Percentiles rank a stretch among this genome's conserved stretches.
Evolutionary conservation across 2,797 vertebrate genomes (phyloP).

Genomic region (Acanthis flammea): DNA sequence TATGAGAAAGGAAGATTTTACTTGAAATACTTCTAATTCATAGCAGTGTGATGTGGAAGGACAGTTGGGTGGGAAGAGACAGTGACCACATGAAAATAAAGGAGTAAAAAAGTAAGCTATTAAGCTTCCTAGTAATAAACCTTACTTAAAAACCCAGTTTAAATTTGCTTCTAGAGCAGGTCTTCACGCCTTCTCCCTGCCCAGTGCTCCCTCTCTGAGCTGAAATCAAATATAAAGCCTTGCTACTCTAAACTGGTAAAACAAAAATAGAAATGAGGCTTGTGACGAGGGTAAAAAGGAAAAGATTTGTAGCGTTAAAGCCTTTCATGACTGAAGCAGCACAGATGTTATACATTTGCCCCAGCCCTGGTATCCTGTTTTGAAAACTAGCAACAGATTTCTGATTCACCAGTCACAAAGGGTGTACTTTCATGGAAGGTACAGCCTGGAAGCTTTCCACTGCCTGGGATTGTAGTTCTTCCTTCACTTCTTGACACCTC

Average conservation of each 20-base stretch:
- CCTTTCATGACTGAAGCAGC: neutral
- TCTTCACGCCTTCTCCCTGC: neutral
- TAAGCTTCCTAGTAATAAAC: neutral
- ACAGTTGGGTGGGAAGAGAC: neutral
- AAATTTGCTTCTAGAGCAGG: neutral
- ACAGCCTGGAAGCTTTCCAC: neutral
- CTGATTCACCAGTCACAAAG: neutral
- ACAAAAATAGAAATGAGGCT: neutral
- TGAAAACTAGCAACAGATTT: neutral
- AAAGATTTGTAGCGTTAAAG: neutral
- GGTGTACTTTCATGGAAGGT: neutral
- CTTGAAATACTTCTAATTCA: neutral
- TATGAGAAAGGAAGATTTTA: neutral
- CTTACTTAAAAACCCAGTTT: neutral
- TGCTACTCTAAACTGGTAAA: neutral
- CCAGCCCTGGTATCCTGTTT: conserved; percentile 14
- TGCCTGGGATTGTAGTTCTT: neutral
- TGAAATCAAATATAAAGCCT: neutral
- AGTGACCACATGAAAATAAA: neutral
- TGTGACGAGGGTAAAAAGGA: neutral
- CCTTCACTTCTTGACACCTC: neutral
- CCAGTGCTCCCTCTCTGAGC: neutral
- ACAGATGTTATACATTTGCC: conserved; percentile 25
- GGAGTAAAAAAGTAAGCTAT: neutral
- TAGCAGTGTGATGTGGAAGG: neutral